phyloP scores from a whole-genome alignment of 1,140 invertebrate species.

The Probaryconus sp. region DNA sequence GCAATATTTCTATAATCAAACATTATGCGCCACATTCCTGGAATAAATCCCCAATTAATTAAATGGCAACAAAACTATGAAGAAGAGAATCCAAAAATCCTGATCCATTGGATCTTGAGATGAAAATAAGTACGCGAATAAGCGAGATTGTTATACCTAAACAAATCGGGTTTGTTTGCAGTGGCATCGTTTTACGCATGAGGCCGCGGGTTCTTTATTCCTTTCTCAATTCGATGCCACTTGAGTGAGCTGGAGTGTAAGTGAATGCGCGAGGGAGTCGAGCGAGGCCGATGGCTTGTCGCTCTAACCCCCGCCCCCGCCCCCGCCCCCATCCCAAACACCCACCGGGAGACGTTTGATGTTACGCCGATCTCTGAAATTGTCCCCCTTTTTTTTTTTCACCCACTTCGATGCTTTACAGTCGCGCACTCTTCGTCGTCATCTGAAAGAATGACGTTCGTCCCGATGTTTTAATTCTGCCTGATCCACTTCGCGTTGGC shows the following conservation, averaged over 20 bases:
- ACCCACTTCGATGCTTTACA: conserved; percentile 56
- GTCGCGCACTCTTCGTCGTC: conserved; percentile 48
- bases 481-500: conserved; percentile 56
- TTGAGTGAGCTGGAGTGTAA: conserved; percentile 75
- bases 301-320: conserved; percentile 27
- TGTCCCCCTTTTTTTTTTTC: conserved; percentile 62
- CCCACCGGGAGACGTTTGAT: conserved; percentile 60
- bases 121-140: conserved; percentile 34
- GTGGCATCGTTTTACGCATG: conserved; percentile 79
- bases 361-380: conserved; percentile 61
- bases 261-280: conserved; percentile 68
- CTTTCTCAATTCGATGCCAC: conserved; percentile 76
- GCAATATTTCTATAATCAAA: no score
- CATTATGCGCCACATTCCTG: no score
- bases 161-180: conserved; percentile 78
- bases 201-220: conserved; percentile 76
- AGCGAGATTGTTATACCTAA: conserved; percentile 76
- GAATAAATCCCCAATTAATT: no score
- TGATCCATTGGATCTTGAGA: conserved; percentile 1
- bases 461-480: conserved; percentile 62
- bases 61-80: no score
- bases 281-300: conserved; percentile 43
- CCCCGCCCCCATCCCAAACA: conserved; percentile 43
- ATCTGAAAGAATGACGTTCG: conserved; percentile 63
- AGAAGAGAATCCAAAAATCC: background rate